Evolutionary conservation across 1,140 invertebrate species (phyloP), one percentile per base, ranked within the genome.

Genomic region (Orussus abietinus): DNA sequence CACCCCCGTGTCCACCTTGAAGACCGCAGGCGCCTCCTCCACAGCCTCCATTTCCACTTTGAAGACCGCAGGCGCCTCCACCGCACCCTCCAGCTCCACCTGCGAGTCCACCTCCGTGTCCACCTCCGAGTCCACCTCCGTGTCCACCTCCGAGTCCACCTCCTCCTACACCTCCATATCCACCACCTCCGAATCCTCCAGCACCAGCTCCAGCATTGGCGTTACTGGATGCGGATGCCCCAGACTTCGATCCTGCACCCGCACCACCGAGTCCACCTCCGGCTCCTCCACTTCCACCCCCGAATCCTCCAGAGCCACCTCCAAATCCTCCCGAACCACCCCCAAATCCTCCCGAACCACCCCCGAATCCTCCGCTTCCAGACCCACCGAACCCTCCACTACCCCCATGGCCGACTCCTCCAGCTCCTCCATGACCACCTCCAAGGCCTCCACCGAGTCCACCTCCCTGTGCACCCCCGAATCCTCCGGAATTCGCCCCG

Each of bases 111-210:
- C 49, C 20, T 4, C 49, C 51, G 0, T 9, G n/a, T 10, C 33
- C 29, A 26, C 45, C 45, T 4, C 38, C 36, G 19, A 11, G n/a
- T 30, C 42, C 35, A 29, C 33, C 22, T 38, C 25, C 34, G 20
- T 20, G 39, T 13, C 12, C 12, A 12, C 45, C 41, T 13, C 51
- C 41, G n/a, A 44, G 26, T 9, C 36, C 22, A 21, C 41, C 34
- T 21, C 45, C 49, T 12, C 12, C 9, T 3, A 25, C 21, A 33
- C 45, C 47, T 12, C 45, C 43, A 4, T 11, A 22, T 11, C 47
- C 48, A 11, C 55, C 50, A 10, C 17, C 46, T 20, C 25, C 21
- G 14, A 32, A 17, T n/a, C 25, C 20, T n/a, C 42, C 41, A 7
- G 26, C 29, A 3, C 32, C 22, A 10, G 30, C 30, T 5, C 12